Evolutionary conservation across 2,113 vertebrate species (phyloP), one percentile per base, ranked within the genome.

Genomic region (Puffinus mauretanicus): DNA sequence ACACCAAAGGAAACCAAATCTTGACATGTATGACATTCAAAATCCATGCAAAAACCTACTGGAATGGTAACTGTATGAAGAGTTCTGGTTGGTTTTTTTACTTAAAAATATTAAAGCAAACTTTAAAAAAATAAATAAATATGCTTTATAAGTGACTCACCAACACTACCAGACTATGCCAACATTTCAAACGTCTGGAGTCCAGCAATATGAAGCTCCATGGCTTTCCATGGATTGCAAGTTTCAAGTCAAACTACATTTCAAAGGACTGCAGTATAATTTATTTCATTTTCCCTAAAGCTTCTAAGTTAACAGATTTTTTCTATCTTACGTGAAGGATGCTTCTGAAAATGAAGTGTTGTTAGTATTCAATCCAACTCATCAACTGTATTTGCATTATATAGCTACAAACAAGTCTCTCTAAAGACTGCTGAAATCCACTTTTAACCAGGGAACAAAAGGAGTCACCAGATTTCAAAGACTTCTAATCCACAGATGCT

Each of bases 261-360:
- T 70, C 81, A 76, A 65, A 70, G 16, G 26, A 62, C 40, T 18
- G 32, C 22, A 78, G 30, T 21, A 20, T 30, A 78, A 86, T 51
- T 85, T 61, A 76, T 88, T 86, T 81, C 26, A 24, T 14, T 71
- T 86, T 42, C 47, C 38, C 67, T 21, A 47, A 82, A 82, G 62
- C 25, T 47, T 75, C 44, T 30, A 67, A 81, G 46, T 72, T 78
- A 83, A 88, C 15, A 16, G 17, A 91, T 87, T 71, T 42, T 29
- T 88, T 66, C 84, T 61, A 72, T 57, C 55, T 46, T 51, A 71
- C 6, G 27, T n/a, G 66, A 67, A 66, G 54, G 69, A 85, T 42
- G 79, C 82, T 80, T 92, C 91, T 87, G 78, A 94, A 95, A 96
- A 91, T 40, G 57, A 81, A 94, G 70, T 16, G 55, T 9, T 94